A percentile compares a stretch with the other conserved stretches of the same genome.
Evolutionary conservation across 2,113 vertebrate species (phyloP).

Genomic region (Charina bottae): DNA sequence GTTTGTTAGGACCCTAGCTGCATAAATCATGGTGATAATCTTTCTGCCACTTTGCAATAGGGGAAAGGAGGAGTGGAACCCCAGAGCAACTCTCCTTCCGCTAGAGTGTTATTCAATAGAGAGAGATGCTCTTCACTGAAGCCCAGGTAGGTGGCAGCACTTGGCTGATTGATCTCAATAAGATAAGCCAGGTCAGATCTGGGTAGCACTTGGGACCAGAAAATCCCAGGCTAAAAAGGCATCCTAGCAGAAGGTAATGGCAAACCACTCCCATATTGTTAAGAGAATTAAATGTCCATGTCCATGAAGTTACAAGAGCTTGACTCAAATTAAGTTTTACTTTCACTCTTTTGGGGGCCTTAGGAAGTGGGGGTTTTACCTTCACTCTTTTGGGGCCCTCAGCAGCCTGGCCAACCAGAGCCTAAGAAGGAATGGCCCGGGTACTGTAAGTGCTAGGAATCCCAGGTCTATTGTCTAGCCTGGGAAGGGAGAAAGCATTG

Average conservation of each 20-base stretch:
- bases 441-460: neutral
- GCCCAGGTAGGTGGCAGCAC: neutral
- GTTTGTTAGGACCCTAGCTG: too few species aligned
- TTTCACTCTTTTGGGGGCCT: neutral
- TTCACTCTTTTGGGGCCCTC: neutral
- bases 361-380: neutral
- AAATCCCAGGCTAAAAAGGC: neutral
- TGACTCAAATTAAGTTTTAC: neutral
- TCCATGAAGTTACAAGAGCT: neutral
- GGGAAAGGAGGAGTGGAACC: neutral
- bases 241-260: neutral
- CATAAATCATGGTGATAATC: too few species aligned
- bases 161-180: too few species aligned
- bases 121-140: neutral
- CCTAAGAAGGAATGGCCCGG: neutral
- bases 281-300: neutral
- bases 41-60: neutral
- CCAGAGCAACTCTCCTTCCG: neutral
- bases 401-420: neutral
- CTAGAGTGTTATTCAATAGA: neutral
- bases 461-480: neutral
- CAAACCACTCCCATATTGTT: neutral
- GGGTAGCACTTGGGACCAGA: too few species aligned
- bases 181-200: too few species aligned
- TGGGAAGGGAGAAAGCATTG: too few species aligned